A percentile compares a stretch with the other conserved stretches of the same genome.
phyloP scores from a whole-genome alignment of 2,888 invertebrate genomes.

The Latrodectus elegans region DNA sequence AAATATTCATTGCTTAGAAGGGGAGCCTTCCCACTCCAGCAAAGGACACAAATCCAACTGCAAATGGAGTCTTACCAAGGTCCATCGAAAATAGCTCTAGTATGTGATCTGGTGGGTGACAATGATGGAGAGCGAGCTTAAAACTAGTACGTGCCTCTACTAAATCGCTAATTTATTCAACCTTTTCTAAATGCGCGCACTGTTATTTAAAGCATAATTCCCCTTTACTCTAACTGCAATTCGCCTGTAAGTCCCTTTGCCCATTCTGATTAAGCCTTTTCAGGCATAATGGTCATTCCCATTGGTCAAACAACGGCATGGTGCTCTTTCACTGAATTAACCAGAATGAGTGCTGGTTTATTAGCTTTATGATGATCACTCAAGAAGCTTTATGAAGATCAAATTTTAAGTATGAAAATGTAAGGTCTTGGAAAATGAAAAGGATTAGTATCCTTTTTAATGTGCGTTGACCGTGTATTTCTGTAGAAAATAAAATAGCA shows the following conservation, averaged over 20 bases:
- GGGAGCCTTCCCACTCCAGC: too few species aligned
- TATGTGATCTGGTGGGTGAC: not conserved
- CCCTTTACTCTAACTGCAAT: conserved; percentile 12
- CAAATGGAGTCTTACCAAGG: too few species aligned
- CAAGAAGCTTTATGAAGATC: not conserved
- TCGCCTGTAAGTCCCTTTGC: conserved; percentile 32
- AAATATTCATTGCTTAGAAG: too few species aligned
- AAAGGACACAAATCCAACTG: too few species aligned
- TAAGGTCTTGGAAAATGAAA: too few species aligned
- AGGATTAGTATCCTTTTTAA: too few species aligned
- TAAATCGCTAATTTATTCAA: conserved; percentile 39
- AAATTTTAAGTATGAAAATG: too few species aligned
- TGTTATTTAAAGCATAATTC: not conserved
- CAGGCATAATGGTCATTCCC: conserved; percentile 48
- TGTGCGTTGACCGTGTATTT: too few species aligned
- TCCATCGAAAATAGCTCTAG: not conserved
- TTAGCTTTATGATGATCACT: conserved; percentile 30
- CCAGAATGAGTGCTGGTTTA: not conserved
- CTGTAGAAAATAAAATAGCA: not conserved
- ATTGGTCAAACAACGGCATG: not conserved
- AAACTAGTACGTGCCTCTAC: conserved; percentile 17
- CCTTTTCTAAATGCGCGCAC: conserved; percentile 6
- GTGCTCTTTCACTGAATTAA: conserved; percentile 19
- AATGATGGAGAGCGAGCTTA: conserved; percentile 6
- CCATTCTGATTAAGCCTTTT: conserved; percentile 35